Percentiles rank a stretch among this genome's conserved stretches.
Evolutionary conservation across 2,113 vertebrate genomes (phyloP).

Genomic region (Anseranas semipalmata): DNA sequence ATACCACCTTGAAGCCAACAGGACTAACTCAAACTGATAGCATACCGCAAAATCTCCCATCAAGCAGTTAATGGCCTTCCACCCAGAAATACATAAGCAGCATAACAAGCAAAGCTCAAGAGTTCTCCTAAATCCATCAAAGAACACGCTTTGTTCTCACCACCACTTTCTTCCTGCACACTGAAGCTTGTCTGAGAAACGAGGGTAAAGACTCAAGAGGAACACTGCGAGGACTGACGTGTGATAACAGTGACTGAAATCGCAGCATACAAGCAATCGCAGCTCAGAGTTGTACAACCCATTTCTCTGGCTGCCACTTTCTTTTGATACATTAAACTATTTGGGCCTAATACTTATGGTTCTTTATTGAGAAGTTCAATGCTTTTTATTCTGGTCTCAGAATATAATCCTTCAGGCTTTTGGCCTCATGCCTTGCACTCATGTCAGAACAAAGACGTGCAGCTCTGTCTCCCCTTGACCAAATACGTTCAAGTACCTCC

Average conservation of each 20-base stretch:
- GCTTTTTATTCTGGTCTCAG: neutral
- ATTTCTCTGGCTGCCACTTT: neutral
- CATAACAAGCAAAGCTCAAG: accelerated
- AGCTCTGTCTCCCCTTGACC: neutral
- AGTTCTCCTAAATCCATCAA: neutral
- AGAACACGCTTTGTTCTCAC: neutral
- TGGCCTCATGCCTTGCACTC: neutral
- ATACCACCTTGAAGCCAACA: neutral
- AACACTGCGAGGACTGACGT: neutral
- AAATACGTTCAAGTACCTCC: neutral
- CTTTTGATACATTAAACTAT: neutral
- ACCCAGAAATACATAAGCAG: neutral
- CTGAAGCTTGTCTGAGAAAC: neutral
- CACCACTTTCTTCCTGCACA: neutral
- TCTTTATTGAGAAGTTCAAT: neutral
- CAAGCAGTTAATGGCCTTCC: neutral
- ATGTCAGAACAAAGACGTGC: neutral
- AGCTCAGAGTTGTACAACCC: neutral
- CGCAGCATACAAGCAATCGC: neutral
- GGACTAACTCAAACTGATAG: neutral
- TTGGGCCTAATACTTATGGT: neutral
- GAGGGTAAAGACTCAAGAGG: neutral
- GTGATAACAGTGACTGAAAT: neutral
- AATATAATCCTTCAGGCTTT: neutral
- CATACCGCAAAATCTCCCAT: neutral